These are phyloP conservation scores for Rugalucina vietnamica DNA, from an alignment of 2,888 invertebrate genomes.

Conservation along the genomic window DNA sequence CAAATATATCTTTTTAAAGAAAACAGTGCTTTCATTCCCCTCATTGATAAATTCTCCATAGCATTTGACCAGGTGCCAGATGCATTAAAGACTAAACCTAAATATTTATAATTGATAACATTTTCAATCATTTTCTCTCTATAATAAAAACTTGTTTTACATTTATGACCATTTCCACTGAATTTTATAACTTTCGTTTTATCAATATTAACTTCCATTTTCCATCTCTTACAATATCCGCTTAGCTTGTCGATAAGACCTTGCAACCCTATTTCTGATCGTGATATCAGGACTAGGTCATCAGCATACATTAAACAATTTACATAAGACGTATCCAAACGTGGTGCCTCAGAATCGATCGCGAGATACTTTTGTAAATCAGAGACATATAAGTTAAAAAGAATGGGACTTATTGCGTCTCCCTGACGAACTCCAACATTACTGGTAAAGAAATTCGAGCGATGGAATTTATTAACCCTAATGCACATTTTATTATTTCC, in stretches of 20 bases:
- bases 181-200: neutral
- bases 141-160: neutral
- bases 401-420: too few species aligned
- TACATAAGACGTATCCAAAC: too few species aligned
- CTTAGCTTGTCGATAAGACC: neutral
- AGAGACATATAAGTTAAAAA: too few species aligned
- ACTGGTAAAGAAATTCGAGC: too few species aligned
- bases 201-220: neutral
- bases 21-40: neutral
- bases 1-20: neutral
- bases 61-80: neutral
- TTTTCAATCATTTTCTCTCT: neutral
- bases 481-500: too few species aligned
- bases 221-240: neutral
- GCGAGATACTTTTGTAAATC: too few species aligned
- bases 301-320: slow-evolving; percentile 27
- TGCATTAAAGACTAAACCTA: neutral
- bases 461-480: too few species aligned
- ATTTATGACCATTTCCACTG: neutral
- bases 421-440: too few species aligned
- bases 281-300: neutral
- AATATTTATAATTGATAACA: neutral
- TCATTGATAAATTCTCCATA: neutral
- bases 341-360: too few species aligned
- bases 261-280: neutral